These are phyloP conservation scores for Prorops nasuta DNA, from an alignment of 1,140 invertebrate genomes.

Conservation along the genomic window DNA sequence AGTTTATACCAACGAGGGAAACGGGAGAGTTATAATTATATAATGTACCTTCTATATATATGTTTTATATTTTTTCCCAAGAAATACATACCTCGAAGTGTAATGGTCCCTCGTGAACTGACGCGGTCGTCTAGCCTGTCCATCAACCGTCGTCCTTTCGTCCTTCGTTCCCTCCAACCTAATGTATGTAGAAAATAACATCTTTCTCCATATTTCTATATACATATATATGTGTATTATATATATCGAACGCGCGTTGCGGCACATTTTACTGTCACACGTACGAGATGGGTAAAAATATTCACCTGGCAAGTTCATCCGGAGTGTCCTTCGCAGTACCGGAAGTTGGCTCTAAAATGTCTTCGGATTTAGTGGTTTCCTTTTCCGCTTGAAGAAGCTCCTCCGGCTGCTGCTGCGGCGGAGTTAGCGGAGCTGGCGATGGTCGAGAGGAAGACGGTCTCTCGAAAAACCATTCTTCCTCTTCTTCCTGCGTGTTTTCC, in stretches of 20 bases:
- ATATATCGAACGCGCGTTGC: no score
- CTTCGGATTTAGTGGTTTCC: slow-evolving; percentile 16
- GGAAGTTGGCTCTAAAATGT: slow-evolving; percentile 23
- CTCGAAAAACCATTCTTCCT: slow-evolving; percentile 50
- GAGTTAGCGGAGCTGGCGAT: slow-evolving; percentile 18
- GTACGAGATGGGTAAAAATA: no score
- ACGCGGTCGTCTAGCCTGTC: slow-evolving; percentile 39
- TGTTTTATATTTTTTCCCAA: slow-evolving; percentile 4
- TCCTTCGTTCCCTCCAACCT: no score
- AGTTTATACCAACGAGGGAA: no score
- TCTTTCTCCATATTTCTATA: no score
- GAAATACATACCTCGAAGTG: slow-evolving; percentile 44
- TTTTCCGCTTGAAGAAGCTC: slow-evolving; percentile 33
- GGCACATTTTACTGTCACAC: no score
- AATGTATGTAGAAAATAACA: no score
- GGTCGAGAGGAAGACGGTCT: slow-evolving; percentile 31
- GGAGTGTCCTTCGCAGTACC: slow-evolving; percentile 12
- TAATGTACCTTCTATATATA: not conserved
- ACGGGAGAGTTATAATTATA: not conserved
- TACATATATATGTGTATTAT: no score
- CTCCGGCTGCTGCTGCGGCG: slow-evolving; percentile 17
- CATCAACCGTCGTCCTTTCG: slow-evolving; percentile 39
- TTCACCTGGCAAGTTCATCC: slow-evolving; percentile 42
- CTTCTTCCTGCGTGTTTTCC: slow-evolving; percentile 31
- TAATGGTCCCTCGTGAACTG: slow-evolving; percentile 48